A percentile compares a stretch with the other conserved stretches of the same genome.
Conservation (phyloP, 2,888 invertebrate genomes). For the Drosophila dives region DNA sequence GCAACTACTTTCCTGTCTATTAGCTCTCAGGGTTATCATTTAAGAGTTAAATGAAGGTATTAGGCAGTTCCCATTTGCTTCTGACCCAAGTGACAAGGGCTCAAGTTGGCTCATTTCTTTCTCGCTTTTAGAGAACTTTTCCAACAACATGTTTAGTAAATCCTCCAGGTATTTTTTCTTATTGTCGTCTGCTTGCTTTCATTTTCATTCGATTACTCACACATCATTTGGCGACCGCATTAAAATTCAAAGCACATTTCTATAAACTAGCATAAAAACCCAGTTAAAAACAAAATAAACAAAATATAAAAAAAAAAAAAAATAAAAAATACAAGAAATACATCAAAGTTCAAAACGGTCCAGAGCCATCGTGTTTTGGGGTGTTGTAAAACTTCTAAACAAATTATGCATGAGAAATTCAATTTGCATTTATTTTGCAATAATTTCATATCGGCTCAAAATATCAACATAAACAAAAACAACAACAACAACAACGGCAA, state of each 20-base stretch:
- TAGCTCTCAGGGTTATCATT: neutral
- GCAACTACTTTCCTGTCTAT: neutral
- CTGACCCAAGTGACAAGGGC: slow-evolving; percentile 8
- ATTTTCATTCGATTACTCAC: slow-evolving; percentile 53
- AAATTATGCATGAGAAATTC: slow-evolving; percentile 81
- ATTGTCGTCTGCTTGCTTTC: slow-evolving; percentile 24
- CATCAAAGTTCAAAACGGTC: slow-evolving; percentile 66
- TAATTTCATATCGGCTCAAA: slow-evolving; percentile 75
- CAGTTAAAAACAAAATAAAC: slow-evolving; percentile 27
- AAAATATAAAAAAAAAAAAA: slow-evolving; percentile 3
- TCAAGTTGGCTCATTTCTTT: slow-evolving; percentile 1
- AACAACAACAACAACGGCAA: slow-evolving; percentile 45
- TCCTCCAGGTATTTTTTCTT: slow-evolving; percentile 2
- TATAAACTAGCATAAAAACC: slow-evolving; percentile 42
- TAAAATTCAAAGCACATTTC: slow-evolving; percentile 71
- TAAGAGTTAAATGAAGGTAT: neutral
- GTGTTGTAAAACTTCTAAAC: slow-evolving; percentile 66
- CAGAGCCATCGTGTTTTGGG: slow-evolving; percentile 23
- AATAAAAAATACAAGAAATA: slow-evolving; percentile 41
- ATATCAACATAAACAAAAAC: slow-evolving; percentile 48
- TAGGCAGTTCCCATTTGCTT: slow-evolving; percentile 16
- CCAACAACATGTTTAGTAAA: slow-evolving; percentile 31
- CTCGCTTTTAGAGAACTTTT: slow-evolving; percentile 5
- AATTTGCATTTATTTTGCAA: slow-evolving; percentile 81
- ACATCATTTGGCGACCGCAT: slow-evolving; percentile 59